phyloP scores from a whole-genome alignment of 2,113 vertebrate species.

The Nansenia antarctica region DNA sequence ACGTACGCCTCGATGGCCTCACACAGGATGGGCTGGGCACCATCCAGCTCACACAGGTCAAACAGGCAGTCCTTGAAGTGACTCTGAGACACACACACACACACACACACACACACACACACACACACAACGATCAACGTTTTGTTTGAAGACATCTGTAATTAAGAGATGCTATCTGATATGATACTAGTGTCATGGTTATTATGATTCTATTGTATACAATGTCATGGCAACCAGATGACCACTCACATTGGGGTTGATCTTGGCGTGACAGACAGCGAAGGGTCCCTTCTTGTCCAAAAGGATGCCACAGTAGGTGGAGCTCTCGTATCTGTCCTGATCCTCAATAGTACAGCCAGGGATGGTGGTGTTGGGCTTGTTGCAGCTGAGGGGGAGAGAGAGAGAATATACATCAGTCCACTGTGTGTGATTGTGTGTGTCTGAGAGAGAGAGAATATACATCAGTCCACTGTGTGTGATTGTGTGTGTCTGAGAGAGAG shows the following conservation, averaged over 20 bases:
- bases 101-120: not conserved
- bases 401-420: not conserved
- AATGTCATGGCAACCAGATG: not conserved
- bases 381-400: constrained; percentile 60
- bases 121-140: not conserved
- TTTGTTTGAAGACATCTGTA: not conserved
- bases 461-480: not conserved
- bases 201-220: not conserved
- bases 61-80: constrained; percentile 75
- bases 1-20: constrained; percentile 76
- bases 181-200: not conserved
- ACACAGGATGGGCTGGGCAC: constrained; percentile 66
- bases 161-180: not conserved
- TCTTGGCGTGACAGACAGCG: constrained; percentile 53
- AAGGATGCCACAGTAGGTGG: constrained; percentile 70
- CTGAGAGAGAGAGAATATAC: not conserved
- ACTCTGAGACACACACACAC: constrained; percentile 46
- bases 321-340: constrained; percentile 66
- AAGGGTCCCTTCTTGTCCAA: constrained; percentile 63
- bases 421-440: not conserved
- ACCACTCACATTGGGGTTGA: constrained; percentile 69
- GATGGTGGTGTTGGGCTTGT: constrained; percentile 59
- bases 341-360: constrained; percentile 66
- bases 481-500: not conserved
- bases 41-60: constrained; percentile 76